Evolutionary conservation across 92 coral and sea anemone genomes (phyloP).

Genomic region (Actinostola sp.): DNA sequence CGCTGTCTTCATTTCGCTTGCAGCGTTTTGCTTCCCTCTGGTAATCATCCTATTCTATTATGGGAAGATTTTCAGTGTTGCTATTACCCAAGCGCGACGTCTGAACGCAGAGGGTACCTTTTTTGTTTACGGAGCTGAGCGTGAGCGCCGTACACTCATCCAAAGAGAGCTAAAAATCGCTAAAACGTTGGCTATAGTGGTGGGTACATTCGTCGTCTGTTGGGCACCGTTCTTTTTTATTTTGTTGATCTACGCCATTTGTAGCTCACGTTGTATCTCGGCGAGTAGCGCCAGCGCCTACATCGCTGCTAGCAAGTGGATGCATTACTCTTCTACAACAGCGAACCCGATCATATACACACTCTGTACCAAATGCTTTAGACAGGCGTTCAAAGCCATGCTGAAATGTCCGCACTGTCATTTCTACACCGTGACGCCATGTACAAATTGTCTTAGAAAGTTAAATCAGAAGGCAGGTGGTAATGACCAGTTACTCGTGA

Average conservation of each 20-base stretch:
- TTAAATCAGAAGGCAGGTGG: background rate
- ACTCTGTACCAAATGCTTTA: conserved; percentile 56
- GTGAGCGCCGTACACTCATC: conserved; percentile 49
- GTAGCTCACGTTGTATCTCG: conserved; percentile 44
- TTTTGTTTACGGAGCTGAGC: conserved; percentile 56
- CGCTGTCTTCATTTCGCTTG: conserved; percentile 64
- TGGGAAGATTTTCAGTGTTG: conserved; percentile 59
- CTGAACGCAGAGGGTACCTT: conserved; percentile 34
- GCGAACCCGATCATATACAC: conserved; percentile 77
- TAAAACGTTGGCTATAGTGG: conserved; percentile 73
- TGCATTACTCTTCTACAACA: conserved; percentile 72
- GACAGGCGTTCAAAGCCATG: conserved; percentile 68
- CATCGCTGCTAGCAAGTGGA: conserved; percentile 69
- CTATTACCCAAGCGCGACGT: conserved; percentile 57
- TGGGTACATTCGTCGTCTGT: conserved; percentile 78
- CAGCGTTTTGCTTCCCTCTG: conserved; percentile 70
- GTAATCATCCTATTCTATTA: conserved; percentile 56
- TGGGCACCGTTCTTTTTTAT: conserved; percentile 86
- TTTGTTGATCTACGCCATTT: conserved; percentile 59
- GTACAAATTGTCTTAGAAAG: background rate
- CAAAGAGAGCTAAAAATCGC: conserved; percentile 73
- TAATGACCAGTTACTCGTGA: background rate
- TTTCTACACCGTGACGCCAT: background rate
- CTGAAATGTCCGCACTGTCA: conserved; percentile 18
- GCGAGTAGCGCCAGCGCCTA: conserved; percentile 9